These are phyloP conservation scores for Glossosoma conforme DNA, from an alignment of 1,140 invertebrate genomes.

Conservation along the genomic window DNA sequence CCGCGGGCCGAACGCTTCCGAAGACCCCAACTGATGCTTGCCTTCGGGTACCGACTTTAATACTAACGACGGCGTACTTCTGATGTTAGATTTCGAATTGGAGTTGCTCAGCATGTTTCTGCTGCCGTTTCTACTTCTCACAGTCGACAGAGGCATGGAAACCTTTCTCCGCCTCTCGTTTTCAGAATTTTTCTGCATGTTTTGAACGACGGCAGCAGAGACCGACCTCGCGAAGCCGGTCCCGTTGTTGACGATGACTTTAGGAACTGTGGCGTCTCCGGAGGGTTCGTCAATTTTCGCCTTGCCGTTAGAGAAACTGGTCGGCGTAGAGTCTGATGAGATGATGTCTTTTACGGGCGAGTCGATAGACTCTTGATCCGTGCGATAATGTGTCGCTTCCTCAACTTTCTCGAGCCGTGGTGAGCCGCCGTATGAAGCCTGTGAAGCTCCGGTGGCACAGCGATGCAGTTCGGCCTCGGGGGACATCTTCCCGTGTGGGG, in stretches of 20 bases:
- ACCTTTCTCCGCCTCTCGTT: conserved; percentile 40
- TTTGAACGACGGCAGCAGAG: conserved; percentile 48
- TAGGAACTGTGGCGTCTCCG: too few relatives aligned
- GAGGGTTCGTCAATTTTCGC: conserved; percentile 7
- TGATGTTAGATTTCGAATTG: conserved; percentile 22
- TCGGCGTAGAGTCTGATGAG: not conserved
- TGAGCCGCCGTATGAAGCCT: too few relatives aligned
- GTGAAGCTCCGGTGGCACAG: too few relatives aligned
- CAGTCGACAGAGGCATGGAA: conserved; percentile 36
- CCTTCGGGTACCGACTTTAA: conserved; percentile 33
- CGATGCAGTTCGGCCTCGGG: not conserved
- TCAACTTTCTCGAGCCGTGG: too few relatives aligned
- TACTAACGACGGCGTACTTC: conserved; percentile 31
- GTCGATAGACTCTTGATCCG: not conserved
- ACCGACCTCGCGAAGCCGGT: conserved; percentile 47
- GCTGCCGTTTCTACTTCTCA: conserved; percentile 31
- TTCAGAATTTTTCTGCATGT: conserved; percentile 27
- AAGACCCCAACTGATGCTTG: conserved; percentile 21
- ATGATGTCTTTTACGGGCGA: not conserved
- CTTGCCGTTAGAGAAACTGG: not conserved
- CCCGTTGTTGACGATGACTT: conserved; percentile 1
- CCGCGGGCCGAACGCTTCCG: conserved; percentile 33
- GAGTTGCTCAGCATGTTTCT: conserved; percentile 27
- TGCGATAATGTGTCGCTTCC: not conserved
- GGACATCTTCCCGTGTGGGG: not conserved